These are phyloP conservation scores for Pyrrhosoma nymphula DNA, from an alignment of 2,888 invertebrate species.

Conservation along the genomic window DNA sequence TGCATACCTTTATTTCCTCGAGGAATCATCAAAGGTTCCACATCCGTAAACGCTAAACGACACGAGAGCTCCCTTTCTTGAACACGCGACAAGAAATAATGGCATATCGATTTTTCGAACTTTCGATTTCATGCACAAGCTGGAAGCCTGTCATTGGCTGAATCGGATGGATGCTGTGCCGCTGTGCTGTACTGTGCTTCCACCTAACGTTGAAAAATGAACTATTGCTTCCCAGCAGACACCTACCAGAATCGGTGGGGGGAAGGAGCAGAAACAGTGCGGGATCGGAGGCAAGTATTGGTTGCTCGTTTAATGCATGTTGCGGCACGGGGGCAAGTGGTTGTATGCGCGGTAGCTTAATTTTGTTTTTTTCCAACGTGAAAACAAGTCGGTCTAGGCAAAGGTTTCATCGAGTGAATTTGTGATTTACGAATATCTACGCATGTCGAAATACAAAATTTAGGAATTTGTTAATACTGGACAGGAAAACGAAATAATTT, in stretches of 20 bases:
- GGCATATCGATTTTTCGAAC: constrained; percentile 12
- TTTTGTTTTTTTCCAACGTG: not conserved
- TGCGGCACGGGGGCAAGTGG: constrained; percentile 60
- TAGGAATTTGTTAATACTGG: not conserved
- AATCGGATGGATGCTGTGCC: not conserved
- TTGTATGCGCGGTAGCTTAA: constrained; percentile 47
- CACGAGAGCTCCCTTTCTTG: not conserved
- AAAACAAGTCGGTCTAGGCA: constrained; percentile 22
- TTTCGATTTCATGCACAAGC: constrained; percentile 1
- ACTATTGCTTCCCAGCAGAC: constrained; percentile 46
- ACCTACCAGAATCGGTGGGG: constrained; percentile 43
- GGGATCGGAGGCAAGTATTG: constrained; percentile 59
- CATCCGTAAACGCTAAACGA: not conserved
- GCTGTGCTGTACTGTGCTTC: constrained; percentile 21
- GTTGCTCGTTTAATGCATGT: constrained; percentile 62
- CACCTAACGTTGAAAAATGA: not conserved
- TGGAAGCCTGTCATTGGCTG: constrained; percentile 9
- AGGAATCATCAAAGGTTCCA: not conserved
- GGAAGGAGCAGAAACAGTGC: constrained; percentile 40
- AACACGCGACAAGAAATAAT: not conserved
- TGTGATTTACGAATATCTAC: not conserved
- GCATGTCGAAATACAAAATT: not conserved
- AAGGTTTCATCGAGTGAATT: not conserved
- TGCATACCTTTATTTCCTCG: no score
- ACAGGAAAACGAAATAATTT: not conserved